Base-by-base conservation (phyloP, 2,113 vertebrate genomes). In the Chionodraco myersi region DNA sequence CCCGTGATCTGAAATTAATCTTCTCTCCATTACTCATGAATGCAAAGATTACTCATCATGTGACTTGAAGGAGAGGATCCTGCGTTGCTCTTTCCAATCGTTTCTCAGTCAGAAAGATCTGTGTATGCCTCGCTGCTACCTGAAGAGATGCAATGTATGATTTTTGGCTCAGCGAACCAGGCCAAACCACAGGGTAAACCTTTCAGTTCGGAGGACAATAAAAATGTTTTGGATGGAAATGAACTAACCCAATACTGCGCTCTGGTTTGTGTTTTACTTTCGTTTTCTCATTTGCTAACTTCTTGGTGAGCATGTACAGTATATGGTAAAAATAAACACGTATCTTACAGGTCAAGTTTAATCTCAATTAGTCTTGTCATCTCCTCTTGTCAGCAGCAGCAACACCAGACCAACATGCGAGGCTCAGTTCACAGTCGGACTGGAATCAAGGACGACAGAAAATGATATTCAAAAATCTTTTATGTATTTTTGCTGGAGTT, bases 211-310 rank as follows among this genome's bases (percentile, higher is more conserved):
- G 92, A 92, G 91, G 91, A 92, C 84, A 94, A 92, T 94, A 92
- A 93, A 93, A 93, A 83, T 83, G 90, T 90, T 93, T 93, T 92
- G 92, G 85, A 93, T 92, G 92, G 90, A 93, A 92, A 92, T 85
- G 23, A 89, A 87, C 88, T 89, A 90, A 93, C 84, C 84, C 84
- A 82, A 86, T 75, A 65, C 77, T 75, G 36, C 76, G 80, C 83
- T 88, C 71, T 89, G 79, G 77, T 89, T 84, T 86, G 62, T 71
- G 26, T 87, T 34, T 69, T 76, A 36, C 18, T 71, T 61, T 11
- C 8, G 52, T 36, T 71, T 58, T 23, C n/a, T 60, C 78, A 36
- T 44, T 76, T 70, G 84, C 83, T 78, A 72, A 86, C 61, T 79
- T 85, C 26, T 61, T 86, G 61, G 72, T n/a, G 36, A 82, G 80